A percentile compares a stretch with the other conserved stretches of the same genome.
phyloP scores from a whole-genome alignment of 2,113 vertebrate species.

The Varanus komodoensis region DNA sequence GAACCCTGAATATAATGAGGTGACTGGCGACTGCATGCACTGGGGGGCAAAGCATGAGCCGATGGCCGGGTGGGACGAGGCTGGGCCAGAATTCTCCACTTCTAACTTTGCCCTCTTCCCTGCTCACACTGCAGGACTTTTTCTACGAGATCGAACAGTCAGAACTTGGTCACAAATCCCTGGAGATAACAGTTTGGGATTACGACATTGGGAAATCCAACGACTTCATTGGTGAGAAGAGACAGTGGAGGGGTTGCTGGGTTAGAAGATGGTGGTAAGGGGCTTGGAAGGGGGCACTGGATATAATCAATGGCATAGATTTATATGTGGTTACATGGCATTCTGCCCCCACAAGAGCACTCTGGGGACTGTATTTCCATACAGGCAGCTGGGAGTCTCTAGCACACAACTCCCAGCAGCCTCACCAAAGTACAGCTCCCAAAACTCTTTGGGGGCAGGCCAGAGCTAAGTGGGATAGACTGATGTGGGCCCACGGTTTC shows the following conservation, averaged over 20 bases:
- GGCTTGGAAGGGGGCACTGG: no score
- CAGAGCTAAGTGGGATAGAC: not conserved
- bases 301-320: no score
- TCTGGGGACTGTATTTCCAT: not conserved
- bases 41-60: not conserved
- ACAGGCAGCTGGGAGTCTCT: no score
- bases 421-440: not conserved
- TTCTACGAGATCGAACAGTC: constrained; percentile 86
- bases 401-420: not conserved
- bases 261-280: no score
- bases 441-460: not conserved
- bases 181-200: constrained; percentile 91
- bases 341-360: not conserved
- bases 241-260: not conserved
- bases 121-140: constrained; percentile 78
- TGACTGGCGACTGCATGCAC: constrained; percentile 32
- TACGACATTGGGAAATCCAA: constrained; percentile 89
- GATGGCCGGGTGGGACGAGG: accelerated
- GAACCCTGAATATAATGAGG: constrained; percentile 91
- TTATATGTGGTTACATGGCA: not conserved
- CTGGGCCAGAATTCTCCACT: not conserved
- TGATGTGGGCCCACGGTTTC: not conserved
- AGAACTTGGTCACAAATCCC: constrained; percentile 81
- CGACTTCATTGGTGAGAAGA: constrained; percentile 87
- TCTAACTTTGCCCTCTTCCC: not conserved